Percentiles rank a stretch among this genome's conserved stretches.
phyloP scores from a whole-genome alignment of 1,140 invertebrate species.

The Drosophila fuyamai region DNA sequence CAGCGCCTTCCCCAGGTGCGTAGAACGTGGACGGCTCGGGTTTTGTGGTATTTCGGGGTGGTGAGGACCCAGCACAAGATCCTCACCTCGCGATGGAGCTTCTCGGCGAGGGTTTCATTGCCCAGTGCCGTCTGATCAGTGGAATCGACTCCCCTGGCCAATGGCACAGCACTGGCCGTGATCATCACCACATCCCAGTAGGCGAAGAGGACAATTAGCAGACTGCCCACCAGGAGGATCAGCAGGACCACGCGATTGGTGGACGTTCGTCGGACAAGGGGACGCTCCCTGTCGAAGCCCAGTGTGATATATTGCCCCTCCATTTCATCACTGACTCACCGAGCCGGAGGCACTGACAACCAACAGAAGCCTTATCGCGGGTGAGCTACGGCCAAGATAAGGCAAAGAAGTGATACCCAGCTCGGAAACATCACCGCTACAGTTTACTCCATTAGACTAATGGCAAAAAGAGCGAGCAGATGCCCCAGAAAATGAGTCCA shows the following conservation, averaged over 20 bases:
- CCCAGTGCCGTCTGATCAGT: not conserved
- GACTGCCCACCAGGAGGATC: conserved; percentile 3
- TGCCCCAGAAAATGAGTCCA: too few relatives aligned
- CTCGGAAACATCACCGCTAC: not conserved
- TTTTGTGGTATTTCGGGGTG: conserved; percentile 93
- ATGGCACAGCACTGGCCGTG: not conserved
- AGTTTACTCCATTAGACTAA: conserved; percentile 5
- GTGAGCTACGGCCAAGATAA: conserved; percentile 10
- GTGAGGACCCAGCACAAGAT: conserved; percentile 98
- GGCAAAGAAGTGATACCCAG: conserved; percentile 18
- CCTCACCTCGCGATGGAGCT: conserved; percentile 87
- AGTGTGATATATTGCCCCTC: conserved; percentile 40
- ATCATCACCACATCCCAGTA: conserved; percentile 63
- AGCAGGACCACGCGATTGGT: conserved; percentile 16
- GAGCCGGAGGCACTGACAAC: not conserved
- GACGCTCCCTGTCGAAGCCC: not conserved
- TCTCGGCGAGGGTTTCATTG: conserved; percentile 34
- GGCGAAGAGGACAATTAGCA: conserved; percentile 31
- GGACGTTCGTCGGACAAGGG: conserved; percentile 1
- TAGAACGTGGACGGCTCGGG: conserved; percentile 94
- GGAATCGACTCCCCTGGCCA: not conserved
- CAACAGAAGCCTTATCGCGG: conserved; percentile 7
- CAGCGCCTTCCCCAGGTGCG: conserved; percentile 97
- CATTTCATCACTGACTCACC: conserved; percentile 38
- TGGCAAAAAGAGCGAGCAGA: not conserved